Base-by-base conservation (phyloP, 2,113 vertebrate species). In the Casuarius casuarius region DNA sequence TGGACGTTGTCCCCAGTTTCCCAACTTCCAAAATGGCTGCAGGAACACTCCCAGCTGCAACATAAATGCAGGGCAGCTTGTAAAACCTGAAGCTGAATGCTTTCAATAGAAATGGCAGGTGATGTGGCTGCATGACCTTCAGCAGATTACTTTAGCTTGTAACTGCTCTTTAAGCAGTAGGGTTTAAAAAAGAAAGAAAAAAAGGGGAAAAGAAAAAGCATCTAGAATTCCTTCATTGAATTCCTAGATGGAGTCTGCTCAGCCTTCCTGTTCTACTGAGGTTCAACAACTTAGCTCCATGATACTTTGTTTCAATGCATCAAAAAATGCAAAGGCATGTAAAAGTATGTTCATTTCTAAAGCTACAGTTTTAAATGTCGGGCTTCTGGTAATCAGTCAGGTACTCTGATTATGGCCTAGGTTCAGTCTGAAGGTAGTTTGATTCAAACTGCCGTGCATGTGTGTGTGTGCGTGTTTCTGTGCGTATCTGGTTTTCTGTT, bases 351-450 rank as follows among this genome's bases (percentile, higher is more conserved):
- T 31, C 16, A n/a, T 88, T 21, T 51, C 8, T 48, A 9, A 23
- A 83, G 49, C 15, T 52, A 66, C 71, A n/a, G 61, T 70, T 68
- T 48, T 42, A n/a, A 48, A 42, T 17, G 18, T 51, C 31, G 33
- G 48, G 44, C 9, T 28, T 20, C 51, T 66, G 16, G 4, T 67
- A 67, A 21, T 56, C 35, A 26, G n/a, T 35, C 18, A 5, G 33
- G 7, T 56, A 3, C 13, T 46, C 46, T 1, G 26, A 0, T 35
- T 23, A 0, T 20, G 48, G 79, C 66, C 62, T 40, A 21, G 46
- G 6, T 51, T 52, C 65, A 17, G 29, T 3, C 3, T 71, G 3
- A 66, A 44, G 54, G 59, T 40, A 11, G 56, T n/a, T 66, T 51
- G 17, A 4, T 44, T 70, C 72, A 9, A 8, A 68, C 29, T 61